phyloP scores from a whole-genome alignment of 1,140 invertebrate species.

The Diachasma alloeum region DNA sequence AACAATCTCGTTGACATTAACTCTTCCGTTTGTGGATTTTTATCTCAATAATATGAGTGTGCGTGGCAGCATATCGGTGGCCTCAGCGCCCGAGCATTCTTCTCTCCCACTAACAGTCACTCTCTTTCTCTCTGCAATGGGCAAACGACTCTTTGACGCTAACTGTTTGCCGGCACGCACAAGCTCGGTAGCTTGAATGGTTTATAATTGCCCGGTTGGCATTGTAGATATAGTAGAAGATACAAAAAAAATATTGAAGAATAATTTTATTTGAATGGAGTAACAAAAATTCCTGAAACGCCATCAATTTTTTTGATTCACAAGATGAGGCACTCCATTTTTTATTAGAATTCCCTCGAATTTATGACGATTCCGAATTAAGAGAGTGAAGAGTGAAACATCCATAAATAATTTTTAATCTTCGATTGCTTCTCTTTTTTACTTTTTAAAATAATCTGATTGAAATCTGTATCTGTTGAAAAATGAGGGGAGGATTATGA shows the following conservation, averaged over 20 bases:
- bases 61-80: slow-evolving; percentile 25
- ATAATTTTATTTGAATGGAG: neutral
- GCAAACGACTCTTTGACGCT: slow-evolving; percentile 37
- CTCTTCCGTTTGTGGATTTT: slow-evolving; percentile 47
- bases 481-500: too few relatives aligned
- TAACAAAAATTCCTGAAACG: neutral
- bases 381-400: too few relatives aligned
- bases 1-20: slow-evolving; percentile 17
- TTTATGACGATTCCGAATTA: too few relatives aligned
- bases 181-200: slow-evolving; percentile 43
- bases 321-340: too few relatives aligned
- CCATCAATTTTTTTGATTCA: neutral
- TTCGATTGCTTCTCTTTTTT: too few relatives aligned
- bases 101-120: slow-evolving; percentile 23
- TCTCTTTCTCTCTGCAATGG: slow-evolving; percentile 16
- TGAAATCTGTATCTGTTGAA: too few relatives aligned
- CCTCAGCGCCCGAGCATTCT: neutral
- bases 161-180: slow-evolving; percentile 51
- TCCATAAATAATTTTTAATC: too few relatives aligned
- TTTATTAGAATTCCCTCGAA: too few relatives aligned
- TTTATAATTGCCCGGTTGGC: slow-evolving; percentile 49
- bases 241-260: slow-evolving; percentile 24
- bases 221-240: slow-evolving; percentile 53
- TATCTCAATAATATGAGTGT: slow-evolving; percentile 51
- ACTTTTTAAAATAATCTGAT: too few relatives aligned